phyloP scores from a whole-genome alignment of 2,888 invertebrate genomes.

The Ischnura elegans region DNA sequence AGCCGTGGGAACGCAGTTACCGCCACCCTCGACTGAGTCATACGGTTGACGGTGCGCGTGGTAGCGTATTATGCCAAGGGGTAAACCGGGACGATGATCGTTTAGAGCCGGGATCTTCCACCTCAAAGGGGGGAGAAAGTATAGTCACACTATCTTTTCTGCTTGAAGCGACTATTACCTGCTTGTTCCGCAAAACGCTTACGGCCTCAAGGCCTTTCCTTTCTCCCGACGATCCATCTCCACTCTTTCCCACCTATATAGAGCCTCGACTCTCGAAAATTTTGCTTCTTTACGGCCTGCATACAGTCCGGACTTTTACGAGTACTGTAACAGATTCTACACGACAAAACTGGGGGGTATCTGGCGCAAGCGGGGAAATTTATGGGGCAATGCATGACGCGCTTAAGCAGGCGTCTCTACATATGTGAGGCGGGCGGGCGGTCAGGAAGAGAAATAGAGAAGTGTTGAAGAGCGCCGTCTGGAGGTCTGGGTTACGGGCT shows the following conservation, averaged over 20 bases:
- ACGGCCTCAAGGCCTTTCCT: background rate
- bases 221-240: background rate
- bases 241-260: background rate
- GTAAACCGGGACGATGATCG: background rate
- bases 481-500: constrained; percentile 16
- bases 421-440: background rate
- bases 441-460: background rate
- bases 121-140: background rate
- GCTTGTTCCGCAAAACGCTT: background rate
- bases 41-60: background rate
- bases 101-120: background rate
- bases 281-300: background rate
- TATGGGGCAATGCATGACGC: background rate
- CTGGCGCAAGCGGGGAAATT: background rate
- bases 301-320: constrained; percentile 21
- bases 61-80: background rate
- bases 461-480: background rate
- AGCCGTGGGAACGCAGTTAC: background rate
- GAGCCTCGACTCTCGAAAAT: constrained; percentile 23
- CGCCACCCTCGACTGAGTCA: background rate
- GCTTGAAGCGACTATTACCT: background rate
- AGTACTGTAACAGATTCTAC: constrained; percentile 8
- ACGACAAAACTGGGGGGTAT: background rate
- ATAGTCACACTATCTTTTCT: background rate
- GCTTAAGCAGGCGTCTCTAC: background rate